Base-by-base conservation (phyloP, 92 coral and sea anemone species). In the Parazoanthus darwini region DNA sequence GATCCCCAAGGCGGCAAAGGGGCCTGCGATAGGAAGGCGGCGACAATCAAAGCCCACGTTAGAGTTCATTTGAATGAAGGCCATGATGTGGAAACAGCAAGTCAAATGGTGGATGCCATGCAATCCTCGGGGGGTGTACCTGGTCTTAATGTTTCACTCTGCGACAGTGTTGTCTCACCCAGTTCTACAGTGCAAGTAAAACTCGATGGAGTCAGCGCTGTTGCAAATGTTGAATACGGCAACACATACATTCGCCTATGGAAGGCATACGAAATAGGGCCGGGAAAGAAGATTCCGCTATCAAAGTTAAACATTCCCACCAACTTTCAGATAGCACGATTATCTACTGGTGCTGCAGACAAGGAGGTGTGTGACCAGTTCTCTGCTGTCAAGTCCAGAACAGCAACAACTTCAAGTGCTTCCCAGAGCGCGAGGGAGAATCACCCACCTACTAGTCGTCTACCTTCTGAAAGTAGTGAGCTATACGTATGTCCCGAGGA, bases 1-100 rank as follows among this genome's bases (percentile, higher is more conserved):
- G 94, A 93, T 29, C 78, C 93, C 93, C 51, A 93, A 89, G 94
- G 94, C 20, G 96, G 96, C n/a, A 93, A 93, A 80, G 96, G 94
- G 29, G 89, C 89, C 54, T 93, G 93, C 75, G 93, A 93, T 65
- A 88, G 91, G 81, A 91, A 89, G 90, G 93, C 94, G 50, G 92
- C 94, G 43, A 89, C 91, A 42, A 89, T 93, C 56, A 93, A 93
- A 80, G 80, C 92, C 65, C 92, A 89, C 82, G 54, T 91, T 73
- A 79, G 88, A 73, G 86, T 75, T 56, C 84, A 88, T 86, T 84
- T 88, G 71, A 91, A 93, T 74, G 92, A 91, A 86, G 96, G 96
- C 11, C 88, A 91, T 90, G 93, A 93, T 63, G 82, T 91, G 59
- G 89, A 89, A 83, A 91, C 89, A 56, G 90, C 95, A 85, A 66